Percentiles rank a stretch among this genome's conserved stretches.
phyloP scores from a whole-genome alignment of 2,113 vertebrate genomes.

The Thalassoma bifasciatum region DNA sequence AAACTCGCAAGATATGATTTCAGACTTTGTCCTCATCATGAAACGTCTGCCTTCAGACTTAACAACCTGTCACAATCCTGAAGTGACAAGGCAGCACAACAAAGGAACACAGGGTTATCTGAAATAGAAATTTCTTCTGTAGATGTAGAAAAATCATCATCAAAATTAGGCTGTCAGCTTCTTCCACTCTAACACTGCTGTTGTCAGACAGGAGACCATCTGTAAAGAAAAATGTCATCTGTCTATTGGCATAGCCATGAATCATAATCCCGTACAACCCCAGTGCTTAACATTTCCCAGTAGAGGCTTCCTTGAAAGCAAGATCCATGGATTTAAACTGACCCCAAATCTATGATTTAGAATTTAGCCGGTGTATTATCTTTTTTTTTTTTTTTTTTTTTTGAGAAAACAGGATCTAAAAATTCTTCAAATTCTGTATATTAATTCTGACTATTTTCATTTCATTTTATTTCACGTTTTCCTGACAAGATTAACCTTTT shows the following conservation, averaged over 20 bases:
- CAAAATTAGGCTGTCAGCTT: neutral
- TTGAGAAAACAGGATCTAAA: too few relatives aligned
- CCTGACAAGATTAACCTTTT: neutral
- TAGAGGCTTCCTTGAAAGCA: neutral
- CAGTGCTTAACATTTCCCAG: constrained; percentile 2
- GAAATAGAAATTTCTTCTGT: neutral
- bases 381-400: too few relatives aligned
- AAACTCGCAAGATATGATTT: constrained; percentile 76
- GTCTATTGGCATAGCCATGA: constrained; percentile 11
- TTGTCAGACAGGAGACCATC: constrained; percentile 7
- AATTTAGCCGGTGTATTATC: neutral
- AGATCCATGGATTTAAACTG: constrained; percentile 14
- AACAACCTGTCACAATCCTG: constrained; percentile 22
- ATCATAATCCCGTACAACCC: constrained; percentile 31
- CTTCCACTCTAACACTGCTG: neutral
- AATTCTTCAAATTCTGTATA: too few relatives aligned
- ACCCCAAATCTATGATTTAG: neutral
- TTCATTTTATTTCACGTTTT: too few relatives aligned
- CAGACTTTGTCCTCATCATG: constrained; percentile 50
- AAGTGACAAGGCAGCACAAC: neutral
- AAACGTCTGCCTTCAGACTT: constrained; percentile 52
- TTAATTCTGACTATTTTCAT: too few relatives aligned
- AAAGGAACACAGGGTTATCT: neutral
- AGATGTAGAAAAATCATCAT: neutral
- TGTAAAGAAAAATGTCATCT: neutral